phyloP scores from a whole-genome alignment of 2,797 vertebrate genomes.

The Sebastes oblongus region DNA sequence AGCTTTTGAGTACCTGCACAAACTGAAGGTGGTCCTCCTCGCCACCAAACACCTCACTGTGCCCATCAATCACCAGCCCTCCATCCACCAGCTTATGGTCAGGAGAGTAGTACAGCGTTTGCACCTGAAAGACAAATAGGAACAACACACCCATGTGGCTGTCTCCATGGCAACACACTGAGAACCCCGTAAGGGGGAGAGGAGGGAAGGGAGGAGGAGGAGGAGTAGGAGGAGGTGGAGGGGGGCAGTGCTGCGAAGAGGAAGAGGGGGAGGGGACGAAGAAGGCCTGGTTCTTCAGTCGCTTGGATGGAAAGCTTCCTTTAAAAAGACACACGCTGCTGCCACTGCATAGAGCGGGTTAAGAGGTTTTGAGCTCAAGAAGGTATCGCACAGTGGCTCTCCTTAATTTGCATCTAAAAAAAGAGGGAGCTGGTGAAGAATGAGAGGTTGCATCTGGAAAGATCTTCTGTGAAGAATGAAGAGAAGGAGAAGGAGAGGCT shows the following conservation, averaged over 20 bases:
- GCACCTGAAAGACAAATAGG: conserved; percentile 99
- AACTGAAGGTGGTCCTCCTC: conserved; percentile 99
- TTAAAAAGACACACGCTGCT: conserved; percentile 56
- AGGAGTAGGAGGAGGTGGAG: conserved; percentile 15
- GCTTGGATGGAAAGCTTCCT: conserved; percentile 67
- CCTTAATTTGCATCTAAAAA: conserved; percentile 63
- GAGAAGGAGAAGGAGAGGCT: conserved; percentile 20
- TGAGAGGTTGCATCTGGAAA: conserved; percentile 67
- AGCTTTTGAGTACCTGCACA: conserved; percentile 94
- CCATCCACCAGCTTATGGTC: conserved; percentile 99
- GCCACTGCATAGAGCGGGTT: conserved; percentile 51
- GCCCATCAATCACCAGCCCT: conserved; percentile 94
- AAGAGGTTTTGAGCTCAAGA: conserved; percentile 44
- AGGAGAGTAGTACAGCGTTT: conserved; percentile 99
- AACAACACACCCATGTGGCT: conserved; percentile 98
- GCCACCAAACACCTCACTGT: conserved; percentile 97
- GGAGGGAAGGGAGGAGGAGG: conserved; percentile 16
- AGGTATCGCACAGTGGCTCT: conserved; percentile 15
- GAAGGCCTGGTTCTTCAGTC: conserved; percentile 54
- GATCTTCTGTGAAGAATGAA: conserved; percentile 68
- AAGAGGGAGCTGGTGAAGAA: conserved; percentile 59
- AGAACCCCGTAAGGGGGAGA: conserved; percentile 61
- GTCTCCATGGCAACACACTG: conserved; percentile 88
- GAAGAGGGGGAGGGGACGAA: conserved; percentile 37
- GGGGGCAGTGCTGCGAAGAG: conserved; percentile 59